Evolutionary conservation across 2,113 vertebrate genomes (phyloP).

Genomic region (Orcinus orca): DNA sequence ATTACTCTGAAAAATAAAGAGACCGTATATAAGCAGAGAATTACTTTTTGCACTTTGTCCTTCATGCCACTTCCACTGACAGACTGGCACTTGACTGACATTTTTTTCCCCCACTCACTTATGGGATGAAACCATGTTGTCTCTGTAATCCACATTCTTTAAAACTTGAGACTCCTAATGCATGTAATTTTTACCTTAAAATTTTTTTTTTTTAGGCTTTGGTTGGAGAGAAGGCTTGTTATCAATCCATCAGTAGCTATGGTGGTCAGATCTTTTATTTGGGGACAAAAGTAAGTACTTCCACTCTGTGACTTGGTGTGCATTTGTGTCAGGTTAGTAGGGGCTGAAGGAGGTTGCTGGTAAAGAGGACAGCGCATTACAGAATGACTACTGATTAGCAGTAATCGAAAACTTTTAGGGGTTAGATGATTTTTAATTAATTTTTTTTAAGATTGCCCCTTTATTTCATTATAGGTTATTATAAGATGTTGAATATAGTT

Average conservation of each 20-base stretch:
- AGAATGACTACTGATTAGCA: not conserved
- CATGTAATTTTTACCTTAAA: not conserved
- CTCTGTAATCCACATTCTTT: not conserved
- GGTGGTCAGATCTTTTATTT: constrained; percentile 96
- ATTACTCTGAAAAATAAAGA: constrained; percentile 35
- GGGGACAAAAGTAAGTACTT: constrained; percentile 92
- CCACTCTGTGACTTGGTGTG: not conserved
- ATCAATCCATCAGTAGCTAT: constrained; percentile 95
- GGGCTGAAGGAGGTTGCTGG: not conserved
- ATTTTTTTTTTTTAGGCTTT: constrained; percentile 86
- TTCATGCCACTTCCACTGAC: not conserved
- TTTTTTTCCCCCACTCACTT: not conserved
- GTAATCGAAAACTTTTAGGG: not conserved
- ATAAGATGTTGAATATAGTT: not conserved
- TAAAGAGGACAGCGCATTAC: not conserved
- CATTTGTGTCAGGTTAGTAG: not conserved
- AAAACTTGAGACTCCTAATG: constrained; percentile 27
- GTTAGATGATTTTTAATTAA: not conserved
- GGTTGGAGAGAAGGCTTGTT: constrained; percentile 98
- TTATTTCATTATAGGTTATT: not conserved
- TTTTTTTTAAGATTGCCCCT: not conserved
- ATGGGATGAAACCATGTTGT: not conserved
- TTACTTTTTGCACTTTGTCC: not conserved
- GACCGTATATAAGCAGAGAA: not conserved
- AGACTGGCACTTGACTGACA: not conserved